phyloP scores from a whole-genome alignment of 1,140 invertebrate species.

The Calliopsis andreniformis region DNA sequence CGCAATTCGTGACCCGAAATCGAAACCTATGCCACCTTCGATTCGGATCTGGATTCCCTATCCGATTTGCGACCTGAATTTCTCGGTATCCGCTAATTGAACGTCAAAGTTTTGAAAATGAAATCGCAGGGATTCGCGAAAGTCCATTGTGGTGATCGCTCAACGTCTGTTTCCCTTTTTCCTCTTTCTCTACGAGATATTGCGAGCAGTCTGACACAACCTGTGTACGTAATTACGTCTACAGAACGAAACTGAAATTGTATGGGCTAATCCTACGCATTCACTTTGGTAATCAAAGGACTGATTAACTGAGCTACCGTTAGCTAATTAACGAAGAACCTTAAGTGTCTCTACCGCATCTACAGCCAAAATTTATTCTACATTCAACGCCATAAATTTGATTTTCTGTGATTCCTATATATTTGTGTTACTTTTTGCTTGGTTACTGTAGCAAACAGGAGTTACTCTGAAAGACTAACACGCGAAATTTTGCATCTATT shows the following conservation, averaged over 20 bases:
- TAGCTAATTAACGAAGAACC: constrained; percentile 44
- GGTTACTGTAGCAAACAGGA: too few relatives aligned
- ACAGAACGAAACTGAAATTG: constrained; percentile 38
- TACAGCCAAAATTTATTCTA: constrained; percentile 49
- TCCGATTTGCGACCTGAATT: constrained; percentile 42
- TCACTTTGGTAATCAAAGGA: constrained; percentile 43
- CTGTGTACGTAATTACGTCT: constrained; percentile 33
- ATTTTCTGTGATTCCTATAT: constrained; percentile 25
- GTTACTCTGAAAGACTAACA: too few relatives aligned
- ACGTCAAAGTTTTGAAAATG: constrained; percentile 41
- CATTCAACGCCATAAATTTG: constrained; percentile 36
- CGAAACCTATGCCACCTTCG: constrained; percentile 38
- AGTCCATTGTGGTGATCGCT: background rate
- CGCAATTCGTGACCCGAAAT: constrained; percentile 46
- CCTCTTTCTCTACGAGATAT: too few relatives aligned
- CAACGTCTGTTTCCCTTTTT: background rate
- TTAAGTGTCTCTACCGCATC: constrained; percentile 46
- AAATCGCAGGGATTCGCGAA: constrained; percentile 36
- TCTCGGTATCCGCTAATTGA: constrained; percentile 39
- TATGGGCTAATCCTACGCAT: constrained; percentile 41
- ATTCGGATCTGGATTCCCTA: constrained; percentile 17
- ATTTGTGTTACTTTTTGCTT: constrained; percentile 33
- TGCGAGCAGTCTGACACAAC: too few relatives aligned
- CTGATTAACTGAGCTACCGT: constrained; percentile 61
- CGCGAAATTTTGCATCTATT: background rate